Evolutionary conservation across 2,113 vertebrate species (phyloP), one percentile per base, ranked within the genome.

Genomic region (Hippolais icterina): DNA sequence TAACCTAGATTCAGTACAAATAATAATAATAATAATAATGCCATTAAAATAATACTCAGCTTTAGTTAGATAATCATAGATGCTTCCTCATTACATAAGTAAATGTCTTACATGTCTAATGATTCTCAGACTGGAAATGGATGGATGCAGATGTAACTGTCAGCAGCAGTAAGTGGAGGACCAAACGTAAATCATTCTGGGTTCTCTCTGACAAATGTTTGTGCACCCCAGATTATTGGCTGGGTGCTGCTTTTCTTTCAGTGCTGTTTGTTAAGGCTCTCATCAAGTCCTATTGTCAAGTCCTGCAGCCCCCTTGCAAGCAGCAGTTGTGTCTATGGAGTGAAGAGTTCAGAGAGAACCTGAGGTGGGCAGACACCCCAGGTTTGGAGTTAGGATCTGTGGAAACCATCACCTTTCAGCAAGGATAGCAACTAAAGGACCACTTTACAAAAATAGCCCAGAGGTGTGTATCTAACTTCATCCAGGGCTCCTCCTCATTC

Each of bases 81-180:
- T 20, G 15, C 59, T 86, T 90, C 15, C 19, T 79, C 54, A 72
- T 68, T 68, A 71, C 15, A 35, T 63, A 76, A 83, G 72, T 33
- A 44, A 76, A 66, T 56, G 20, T 28, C 31, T 85, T 81, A 49
- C 0, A 0, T 49, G 37, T 33, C 42, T 75, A 60, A 44, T 24
- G 37, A 27, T 64, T 89, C 83, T 90, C 63, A 64, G 37, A 31
- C 71, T 64, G 47, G 83, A 93, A 95, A 95, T 72, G 41, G 53
- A 90, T 57, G 44, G 37, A 78, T 76, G 79, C 88, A 92, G 79
- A 97, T 76, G 56, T 81, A 89, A 88, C 76, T 88, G n/a, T 86
- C 76, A 92, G 56, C 54, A 89, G 41, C 37, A 53, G 41, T 56
- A 71, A 94, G 75, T 39, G 41, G 28, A 86, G 28, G 37, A 79